These are phyloP conservation scores for Drosophila orena DNA, from an alignment of 1,140 invertebrate genomes.

Conservation along the genomic window DNA sequence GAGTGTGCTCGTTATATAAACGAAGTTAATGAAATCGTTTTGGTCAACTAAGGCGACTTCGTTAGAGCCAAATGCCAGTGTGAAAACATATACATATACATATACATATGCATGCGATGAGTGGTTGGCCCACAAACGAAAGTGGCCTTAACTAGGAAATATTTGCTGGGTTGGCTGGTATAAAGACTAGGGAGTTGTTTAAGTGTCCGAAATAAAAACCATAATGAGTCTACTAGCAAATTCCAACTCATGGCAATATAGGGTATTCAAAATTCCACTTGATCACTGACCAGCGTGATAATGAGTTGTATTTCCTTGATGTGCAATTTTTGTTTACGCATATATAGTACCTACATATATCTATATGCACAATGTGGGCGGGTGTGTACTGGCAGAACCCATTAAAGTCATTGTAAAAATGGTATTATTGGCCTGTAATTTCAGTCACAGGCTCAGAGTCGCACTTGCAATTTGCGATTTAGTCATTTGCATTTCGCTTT, in stretches of 20 bases:
- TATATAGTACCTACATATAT: background rate
- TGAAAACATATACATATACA: slow-evolving; percentile 15
- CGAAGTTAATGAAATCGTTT: slow-evolving; percentile 37
- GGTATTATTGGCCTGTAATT: slow-evolving; percentile 22
- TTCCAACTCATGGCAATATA: background rate
- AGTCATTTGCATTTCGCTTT: background rate
- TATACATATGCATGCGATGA: slow-evolving; percentile 13
- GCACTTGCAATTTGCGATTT: background rate
- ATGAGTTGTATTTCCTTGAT: slow-evolving; percentile 42
- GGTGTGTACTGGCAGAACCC: slow-evolving; percentile 1
- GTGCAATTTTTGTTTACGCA: slow-evolving; percentile 29
- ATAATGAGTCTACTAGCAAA: no score
- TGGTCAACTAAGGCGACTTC: slow-evolving; percentile 31
- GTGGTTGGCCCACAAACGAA: slow-evolving; percentile 49
- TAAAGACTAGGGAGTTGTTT: no score
- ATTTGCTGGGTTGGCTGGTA: background rate
- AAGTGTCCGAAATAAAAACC: no score
- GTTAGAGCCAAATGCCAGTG: slow-evolving; percentile 41
- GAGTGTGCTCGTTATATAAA: slow-evolving; percentile 41
- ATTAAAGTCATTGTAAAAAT: slow-evolving; percentile 20
- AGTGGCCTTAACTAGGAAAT: slow-evolving; percentile 21
- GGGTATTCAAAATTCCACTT: slow-evolving; percentile 3
- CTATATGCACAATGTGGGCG: background rate
- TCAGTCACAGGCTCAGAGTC: slow-evolving; percentile 16
- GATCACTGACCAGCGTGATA: background rate